Evolutionary conservation across 2,113 vertebrate genomes (phyloP).

Genomic region (Synodontis membranacea): DNA sequence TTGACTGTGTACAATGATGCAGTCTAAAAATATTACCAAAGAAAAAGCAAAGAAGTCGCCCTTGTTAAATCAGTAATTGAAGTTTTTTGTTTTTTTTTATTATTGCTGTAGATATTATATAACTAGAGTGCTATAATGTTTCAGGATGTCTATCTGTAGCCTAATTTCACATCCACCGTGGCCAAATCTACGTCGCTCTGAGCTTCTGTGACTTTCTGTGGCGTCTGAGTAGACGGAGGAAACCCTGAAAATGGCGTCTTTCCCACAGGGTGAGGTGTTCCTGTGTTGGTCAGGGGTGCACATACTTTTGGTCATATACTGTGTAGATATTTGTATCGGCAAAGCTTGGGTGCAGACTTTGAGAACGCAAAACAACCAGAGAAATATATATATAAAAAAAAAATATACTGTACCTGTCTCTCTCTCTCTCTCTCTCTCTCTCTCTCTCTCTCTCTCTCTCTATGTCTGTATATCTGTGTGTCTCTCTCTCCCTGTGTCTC

Average conservation of each 20-base stretch:
- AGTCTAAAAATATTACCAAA: neutral
- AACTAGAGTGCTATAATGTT: neutral
- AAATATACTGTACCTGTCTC: too few species aligned
- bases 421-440: too few species aligned
- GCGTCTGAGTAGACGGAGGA: neutral
- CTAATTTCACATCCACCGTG: neutral
- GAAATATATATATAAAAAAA: too few species aligned
- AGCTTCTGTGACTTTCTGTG: neutral
- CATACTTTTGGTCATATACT: too few species aligned
- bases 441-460: too few species aligned
- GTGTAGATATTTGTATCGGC: too few species aligned
- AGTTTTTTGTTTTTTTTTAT: neutral
- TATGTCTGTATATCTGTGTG: too few species aligned
- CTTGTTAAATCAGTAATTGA: neutral
- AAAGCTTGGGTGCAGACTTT: too few species aligned
- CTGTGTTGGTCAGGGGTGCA: too few species aligned
- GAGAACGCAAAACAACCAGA: too few species aligned
- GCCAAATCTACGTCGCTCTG: neutral
- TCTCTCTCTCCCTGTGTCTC: too few species aligned
- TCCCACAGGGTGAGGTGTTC: conserved; percentile 17
- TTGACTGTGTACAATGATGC: neutral
- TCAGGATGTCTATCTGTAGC: neutral
- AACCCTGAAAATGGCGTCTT: neutral
- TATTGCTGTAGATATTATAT: neutral
- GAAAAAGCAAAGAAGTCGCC: neutral